Evolutionary conservation across 2,888 invertebrate species (phyloP).

Genomic region (Mythimna pallens): DNA sequence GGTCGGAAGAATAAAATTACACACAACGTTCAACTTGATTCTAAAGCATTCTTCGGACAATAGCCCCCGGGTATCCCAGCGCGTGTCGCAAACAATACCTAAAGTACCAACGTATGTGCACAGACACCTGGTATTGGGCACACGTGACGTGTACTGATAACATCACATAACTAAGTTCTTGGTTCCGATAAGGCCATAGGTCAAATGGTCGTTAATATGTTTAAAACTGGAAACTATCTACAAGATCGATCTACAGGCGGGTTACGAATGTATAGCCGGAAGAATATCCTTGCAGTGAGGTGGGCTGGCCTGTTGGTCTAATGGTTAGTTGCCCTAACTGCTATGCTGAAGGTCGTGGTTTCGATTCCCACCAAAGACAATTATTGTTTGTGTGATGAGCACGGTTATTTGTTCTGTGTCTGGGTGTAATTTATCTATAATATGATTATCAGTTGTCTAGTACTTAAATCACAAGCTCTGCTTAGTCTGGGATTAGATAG

Average conservation of each 20-base stretch:
- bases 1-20: neutral
- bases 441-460: no score
- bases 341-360: no score
- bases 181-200: constrained; percentile 19
- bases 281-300: neutral
- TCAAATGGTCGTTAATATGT: constrained; percentile 7
- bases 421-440: no score
- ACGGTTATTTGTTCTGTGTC: no score
- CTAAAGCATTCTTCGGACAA: constrained; percentile 15
- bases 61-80: neutral
- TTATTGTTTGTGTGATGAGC: no score
- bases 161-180: constrained; percentile 31
- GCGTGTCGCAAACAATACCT: constrained; percentile 35
- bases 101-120: constrained; percentile 17
- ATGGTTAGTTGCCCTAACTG: no score
- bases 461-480: no score
- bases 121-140: constrained; percentile 44
- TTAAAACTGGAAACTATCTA: constrained; percentile 6
- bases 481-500: no score
- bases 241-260: neutral
- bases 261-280: neutral
- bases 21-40: neutral
- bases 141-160: constrained; percentile 38
- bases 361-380: no score
- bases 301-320: neutral